Conservation (phyloP, 2,797 vertebrate species). For the Alca torda region DNA sequence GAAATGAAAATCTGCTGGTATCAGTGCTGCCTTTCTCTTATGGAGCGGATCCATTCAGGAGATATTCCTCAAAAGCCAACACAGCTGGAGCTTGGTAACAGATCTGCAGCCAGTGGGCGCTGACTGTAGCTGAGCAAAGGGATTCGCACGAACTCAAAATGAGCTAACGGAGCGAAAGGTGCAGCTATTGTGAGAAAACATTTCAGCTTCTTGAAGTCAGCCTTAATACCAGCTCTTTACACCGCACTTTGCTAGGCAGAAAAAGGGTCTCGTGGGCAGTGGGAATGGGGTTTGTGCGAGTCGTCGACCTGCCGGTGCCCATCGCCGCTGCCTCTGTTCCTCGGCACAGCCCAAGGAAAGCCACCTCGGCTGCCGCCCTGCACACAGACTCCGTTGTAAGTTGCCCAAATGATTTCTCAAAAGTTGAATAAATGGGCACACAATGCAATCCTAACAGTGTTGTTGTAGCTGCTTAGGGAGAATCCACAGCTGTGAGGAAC, state of each 20-base stretch:
- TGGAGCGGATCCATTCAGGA: background rate
- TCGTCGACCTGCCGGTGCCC: accelerated
- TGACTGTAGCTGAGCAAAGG: background rate
- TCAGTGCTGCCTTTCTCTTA: background rate
- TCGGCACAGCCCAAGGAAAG: accelerated
- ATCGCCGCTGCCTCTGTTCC: background rate
- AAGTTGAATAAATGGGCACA: background rate
- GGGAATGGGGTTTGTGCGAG: accelerated
- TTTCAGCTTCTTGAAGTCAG: background rate
- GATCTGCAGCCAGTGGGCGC: background rate
- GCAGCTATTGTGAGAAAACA: background rate
- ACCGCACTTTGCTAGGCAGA: background rate
- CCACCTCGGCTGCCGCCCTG: accelerated
- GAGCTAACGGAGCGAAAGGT: background rate
- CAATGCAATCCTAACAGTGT: accelerated
- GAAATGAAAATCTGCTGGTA: background rate
- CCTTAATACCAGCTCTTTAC: background rate
- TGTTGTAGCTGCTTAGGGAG: background rate
- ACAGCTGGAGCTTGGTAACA: background rate
- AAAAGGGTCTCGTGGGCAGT: accelerated
- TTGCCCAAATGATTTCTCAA: background rate
- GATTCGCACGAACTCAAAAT: background rate
- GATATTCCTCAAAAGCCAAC: background rate
- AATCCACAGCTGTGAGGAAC: background rate
- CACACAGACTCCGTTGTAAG: accelerated